phyloP scores from a whole-genome alignment of 2,113 vertebrate species.

The Stegastes partitus region DNA sequence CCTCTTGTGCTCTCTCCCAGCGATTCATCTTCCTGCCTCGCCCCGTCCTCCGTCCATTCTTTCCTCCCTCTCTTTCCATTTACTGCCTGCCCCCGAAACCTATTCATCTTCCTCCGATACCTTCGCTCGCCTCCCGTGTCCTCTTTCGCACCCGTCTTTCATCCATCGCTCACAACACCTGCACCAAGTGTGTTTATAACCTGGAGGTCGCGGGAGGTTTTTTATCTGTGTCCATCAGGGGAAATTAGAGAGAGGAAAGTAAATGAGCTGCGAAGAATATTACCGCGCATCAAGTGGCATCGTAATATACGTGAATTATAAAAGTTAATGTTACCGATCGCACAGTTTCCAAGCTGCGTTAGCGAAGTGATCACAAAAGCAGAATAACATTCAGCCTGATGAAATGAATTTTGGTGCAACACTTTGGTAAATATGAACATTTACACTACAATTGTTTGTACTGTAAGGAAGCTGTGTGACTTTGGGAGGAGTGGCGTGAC shows the following conservation, averaged over 20 bases:
- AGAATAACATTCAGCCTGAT: neutral
- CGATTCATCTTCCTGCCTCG: conserved; percentile 27
- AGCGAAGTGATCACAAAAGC: neutral
- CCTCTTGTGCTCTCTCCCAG: conserved; percentile 19
- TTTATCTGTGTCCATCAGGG: conserved; percentile 9
- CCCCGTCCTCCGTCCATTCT: neutral
- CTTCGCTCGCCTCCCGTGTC: conserved; percentile 11
- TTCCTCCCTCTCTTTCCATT: conserved; percentile 31
- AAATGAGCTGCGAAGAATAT: conserved; percentile 7
- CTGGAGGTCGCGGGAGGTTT: conserved; percentile 23
- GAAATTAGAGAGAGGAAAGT: conserved; percentile 20
- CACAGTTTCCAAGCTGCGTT: neutral
- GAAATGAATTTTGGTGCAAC: neutral
- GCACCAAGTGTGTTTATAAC: conserved; percentile 56
- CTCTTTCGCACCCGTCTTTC: conserved; percentile 22
- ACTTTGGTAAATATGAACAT: no score
- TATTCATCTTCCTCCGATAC: conserved; percentile 48
- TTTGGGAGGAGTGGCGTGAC: no score
- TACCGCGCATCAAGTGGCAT: neutral
- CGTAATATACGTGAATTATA: conserved; percentile 6
- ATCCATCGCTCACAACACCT: conserved; percentile 34
- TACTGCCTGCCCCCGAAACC: conserved; percentile 22
- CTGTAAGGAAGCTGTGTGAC: no score
- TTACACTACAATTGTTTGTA: no score
- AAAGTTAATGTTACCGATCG: neutral